phyloP scores from a whole-genome alignment of 2,888 invertebrate species.

The Stomorhina lunata region DNA sequence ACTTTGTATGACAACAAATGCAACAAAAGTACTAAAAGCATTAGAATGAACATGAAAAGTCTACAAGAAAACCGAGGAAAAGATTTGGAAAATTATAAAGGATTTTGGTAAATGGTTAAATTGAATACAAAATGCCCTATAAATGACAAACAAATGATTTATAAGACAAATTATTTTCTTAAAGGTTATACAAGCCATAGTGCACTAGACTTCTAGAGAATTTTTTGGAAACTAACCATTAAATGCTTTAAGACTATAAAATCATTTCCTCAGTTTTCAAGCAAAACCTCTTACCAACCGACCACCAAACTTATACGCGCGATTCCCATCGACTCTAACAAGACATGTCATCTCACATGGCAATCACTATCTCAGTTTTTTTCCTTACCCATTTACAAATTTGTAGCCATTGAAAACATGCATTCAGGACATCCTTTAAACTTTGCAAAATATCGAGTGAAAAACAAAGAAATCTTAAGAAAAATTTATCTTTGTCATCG shows the following conservation, averaged over 20 bases:
- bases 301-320: background rate
- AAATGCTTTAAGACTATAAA: no score
- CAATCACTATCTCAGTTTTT: constrained; percentile 35
- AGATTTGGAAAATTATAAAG: background rate
- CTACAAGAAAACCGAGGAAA: background rate
- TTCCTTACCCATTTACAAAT: background rate
- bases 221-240: no score
- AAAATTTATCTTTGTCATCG: constrained; percentile 34
- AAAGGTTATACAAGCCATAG: no score
- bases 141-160: no score
- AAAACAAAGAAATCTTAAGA: background rate
- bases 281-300: background rate
- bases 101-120: background rate
- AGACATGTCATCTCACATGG: constrained; percentile 18
- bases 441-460: constrained; percentile 7
- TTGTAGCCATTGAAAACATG: constrained; percentile 26
- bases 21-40: background rate
- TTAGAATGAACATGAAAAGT: background rate
- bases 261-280: background rate
- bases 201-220: no score
- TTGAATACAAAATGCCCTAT: background rate
- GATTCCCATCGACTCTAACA: background rate
- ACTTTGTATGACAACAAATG: background rate
- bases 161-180: no score
- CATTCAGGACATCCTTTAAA: constrained; percentile 38